Evolutionary conservation across 92 coral and sea anemone genomes (phyloP).

Genomic region (Desmophyllum pertusum): DNA sequence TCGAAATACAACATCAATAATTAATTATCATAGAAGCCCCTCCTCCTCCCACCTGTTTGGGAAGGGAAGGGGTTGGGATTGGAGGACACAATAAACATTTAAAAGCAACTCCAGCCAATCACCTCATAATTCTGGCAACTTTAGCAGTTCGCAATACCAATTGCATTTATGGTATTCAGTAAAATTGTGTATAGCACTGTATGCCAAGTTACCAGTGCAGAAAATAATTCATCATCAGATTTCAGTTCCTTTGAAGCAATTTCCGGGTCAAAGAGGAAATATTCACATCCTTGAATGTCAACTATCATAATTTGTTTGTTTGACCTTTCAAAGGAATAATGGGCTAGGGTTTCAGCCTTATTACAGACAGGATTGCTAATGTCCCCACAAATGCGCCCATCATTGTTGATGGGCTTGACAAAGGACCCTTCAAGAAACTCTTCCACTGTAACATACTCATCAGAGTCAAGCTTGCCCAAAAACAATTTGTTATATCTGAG

Average conservation of each 20-base stretch:
- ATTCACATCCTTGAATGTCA: slow-evolving; percentile 54
- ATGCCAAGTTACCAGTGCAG: slow-evolving; percentile 55
- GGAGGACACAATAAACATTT: no score
- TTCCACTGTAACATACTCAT: slow-evolving; percentile 51
- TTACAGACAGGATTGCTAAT: slow-evolving; percentile 31
- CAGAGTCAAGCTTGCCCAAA: slow-evolving; percentile 49
- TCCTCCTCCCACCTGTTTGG: no score
- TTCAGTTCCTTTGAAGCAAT: slow-evolving; percentile 37
- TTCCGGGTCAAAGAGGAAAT: slow-evolving; percentile 58
- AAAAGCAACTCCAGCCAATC: no score
- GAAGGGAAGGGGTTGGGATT: no score
- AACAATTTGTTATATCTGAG: slow-evolving; percentile 47
- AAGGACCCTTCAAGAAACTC: slow-evolving; percentile 49
- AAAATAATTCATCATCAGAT: slow-evolving; percentile 43
- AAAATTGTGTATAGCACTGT: slow-evolving; percentile 39
- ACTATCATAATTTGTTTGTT: slow-evolving; percentile 54
- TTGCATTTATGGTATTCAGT: slow-evolving; percentile 35
- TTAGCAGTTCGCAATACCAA: slow-evolving; percentile 42
- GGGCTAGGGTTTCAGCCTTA: slow-evolving; percentile 55
- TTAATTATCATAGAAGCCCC: no score
- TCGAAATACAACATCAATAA: no score
- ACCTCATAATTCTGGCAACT: no score
- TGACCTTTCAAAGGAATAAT: slow-evolving; percentile 52
- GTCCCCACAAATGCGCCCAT: slow-evolving; percentile 47
- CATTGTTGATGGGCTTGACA: slow-evolving; percentile 56